Base-by-base conservation (phyloP, 2,888 invertebrate genomes). In the Apodemia mormo region DNA sequence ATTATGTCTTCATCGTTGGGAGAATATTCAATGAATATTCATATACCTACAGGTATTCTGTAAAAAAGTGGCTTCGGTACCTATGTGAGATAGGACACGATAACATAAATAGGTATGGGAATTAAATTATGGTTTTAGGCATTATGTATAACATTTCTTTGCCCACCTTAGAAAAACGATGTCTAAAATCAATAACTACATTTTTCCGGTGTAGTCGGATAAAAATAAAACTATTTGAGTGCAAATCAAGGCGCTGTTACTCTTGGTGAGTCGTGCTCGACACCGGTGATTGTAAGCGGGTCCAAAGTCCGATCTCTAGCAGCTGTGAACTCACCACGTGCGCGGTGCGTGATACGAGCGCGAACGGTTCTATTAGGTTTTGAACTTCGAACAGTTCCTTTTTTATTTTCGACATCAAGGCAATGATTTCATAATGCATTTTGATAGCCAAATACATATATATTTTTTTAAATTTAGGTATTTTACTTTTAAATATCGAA, bases 231-330 rank as follows among this genome's bases (percentile, higher is more conserved):
- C 65, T 65, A 69, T 40, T 67, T 79, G 82, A 82, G 80, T 71
- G 68, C 65, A 75, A 78, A 78, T 78, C 76, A 75, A 78, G 78
- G 76, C 75, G 76, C 80, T 79, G 83, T 82, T 83, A 82, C 83
- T 83, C 82, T 81, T 83, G 82, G 83, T 79, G 80, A 82, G 82
- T 79, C 81, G 82, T 83, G 84, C 87, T 73, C 76, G 85, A 68
- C 88, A 77, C 77, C 80, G 88, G 89, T 88, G 90, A 89, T 88
- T 88, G 89, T 87, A 81, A 80, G 77, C 82, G 85, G 80, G 90
- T 92, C 82, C 91, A 91, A 92, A 92, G 92, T 92, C 91, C 90
- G 82, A 77, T 79, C 79, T 79, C 77, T 79, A 85, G 85, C 89
- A 88, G 89, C 90, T 90, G 90, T 86, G 84, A 82, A 84, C 86